These are phyloP conservation scores for Chionis minor DNA, from an alignment of 2,113 vertebrate genomes.

Conservation along the genomic window DNA sequence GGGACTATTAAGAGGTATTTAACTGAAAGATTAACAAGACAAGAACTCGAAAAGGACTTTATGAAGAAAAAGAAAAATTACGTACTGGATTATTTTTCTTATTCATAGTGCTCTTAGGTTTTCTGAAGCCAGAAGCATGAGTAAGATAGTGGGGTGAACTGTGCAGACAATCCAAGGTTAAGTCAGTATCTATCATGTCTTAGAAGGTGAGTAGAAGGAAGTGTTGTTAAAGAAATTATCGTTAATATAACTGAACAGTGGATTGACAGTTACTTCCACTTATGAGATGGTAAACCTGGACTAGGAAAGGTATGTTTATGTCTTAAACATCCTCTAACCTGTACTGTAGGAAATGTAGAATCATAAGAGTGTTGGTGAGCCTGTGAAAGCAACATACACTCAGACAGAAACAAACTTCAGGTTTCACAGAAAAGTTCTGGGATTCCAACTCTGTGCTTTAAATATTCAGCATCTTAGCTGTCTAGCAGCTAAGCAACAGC, in stretches of 20 bases:
- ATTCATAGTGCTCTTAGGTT: neutral
- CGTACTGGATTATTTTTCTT: neutral
- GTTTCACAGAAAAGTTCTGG: neutral
- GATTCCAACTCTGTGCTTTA: neutral
- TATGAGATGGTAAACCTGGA: neutral
- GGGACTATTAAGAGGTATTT: neutral
- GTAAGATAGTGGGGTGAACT: neutral
- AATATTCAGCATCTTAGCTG: neutral
- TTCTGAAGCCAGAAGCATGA: neutral
- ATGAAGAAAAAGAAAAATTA: neutral
- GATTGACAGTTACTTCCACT: neutral
- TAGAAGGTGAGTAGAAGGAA: neutral
- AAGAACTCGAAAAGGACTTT: neutral
- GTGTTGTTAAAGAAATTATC: neutral
- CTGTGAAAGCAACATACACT: neutral
- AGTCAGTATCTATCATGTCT: neutral
- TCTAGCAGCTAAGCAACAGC: neutral
- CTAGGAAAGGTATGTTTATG: neutral
- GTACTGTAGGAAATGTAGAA: neutral
- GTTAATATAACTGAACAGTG: neutral
- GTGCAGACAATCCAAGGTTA: neutral
- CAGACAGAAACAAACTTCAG: neutral
- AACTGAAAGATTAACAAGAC: neutral
- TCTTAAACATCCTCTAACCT: neutral
- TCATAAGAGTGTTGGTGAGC: neutral